Evolutionary conservation across 64 coral and sea anemone genomes (phyloP), one percentile per base, ranked within the genome.

Genomic region (Pachyseris speciosa): DNA sequence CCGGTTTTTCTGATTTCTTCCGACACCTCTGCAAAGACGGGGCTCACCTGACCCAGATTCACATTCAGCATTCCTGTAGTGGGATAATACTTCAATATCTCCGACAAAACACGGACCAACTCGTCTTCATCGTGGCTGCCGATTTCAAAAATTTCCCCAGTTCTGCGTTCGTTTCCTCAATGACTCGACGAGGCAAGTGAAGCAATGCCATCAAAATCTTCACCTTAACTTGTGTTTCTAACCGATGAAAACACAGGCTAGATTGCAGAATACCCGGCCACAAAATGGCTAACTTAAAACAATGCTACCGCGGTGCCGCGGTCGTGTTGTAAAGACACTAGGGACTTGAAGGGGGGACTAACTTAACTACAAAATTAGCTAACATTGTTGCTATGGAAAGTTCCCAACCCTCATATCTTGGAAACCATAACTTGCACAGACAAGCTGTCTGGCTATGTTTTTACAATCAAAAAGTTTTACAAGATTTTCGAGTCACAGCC

Each of bases 181-280:
- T 90, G 49, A 93, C 94, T 68, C 97, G 85, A 37, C 97, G 86
- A 71, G 97, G 97, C 25, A 99, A 72, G 60, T 99, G 94, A 40
- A 99, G 90, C 90, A 99, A 99, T 2, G 97, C 94, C 97, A 99
- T 99, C 28, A 99, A 74, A 45, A 99, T 60, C 87, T 99, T 99
- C 1, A 95, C 55, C 65, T 99, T 99, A 30, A 99, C 97, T 28
- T 99, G 97, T 20, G 97, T 91, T 42, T 99, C 94, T 16, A 99
- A 80, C 32, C 93, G 89, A 80, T 99, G 97, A 48, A 99, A 99
- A 84, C 97, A 99, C 37, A n/a, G n/a, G n/a, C n/a, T n/a, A n/a
- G n/a, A n/a, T n/a, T n/a, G n/a, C n/a, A n/a, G n/a, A n/a, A n/a
- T n/a, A n/a, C n/a, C n/a, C n/a, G n/a, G n/a, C n/a, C n/a, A n/a